Evolutionary conservation across 1,140 invertebrate genomes (phyloP).

Genomic region (Drosophila sturtevanti): DNA sequence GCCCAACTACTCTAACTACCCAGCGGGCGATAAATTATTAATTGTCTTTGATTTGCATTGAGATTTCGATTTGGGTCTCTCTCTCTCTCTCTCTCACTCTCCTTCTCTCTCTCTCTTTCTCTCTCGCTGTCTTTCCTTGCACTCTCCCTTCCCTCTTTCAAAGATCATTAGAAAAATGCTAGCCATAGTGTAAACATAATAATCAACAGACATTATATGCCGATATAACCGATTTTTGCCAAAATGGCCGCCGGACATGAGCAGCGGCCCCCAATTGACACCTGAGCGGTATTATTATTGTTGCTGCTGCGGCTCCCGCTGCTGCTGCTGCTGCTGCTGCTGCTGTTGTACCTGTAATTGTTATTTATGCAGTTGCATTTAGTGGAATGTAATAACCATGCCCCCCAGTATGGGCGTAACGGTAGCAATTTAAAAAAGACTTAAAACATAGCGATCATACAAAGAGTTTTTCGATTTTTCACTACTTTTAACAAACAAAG

Average conservation of each 20-base stretch:
- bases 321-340: conserved; percentile 18
- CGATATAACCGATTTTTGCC: conserved; percentile 51
- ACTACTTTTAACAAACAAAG: conserved; percentile 31
- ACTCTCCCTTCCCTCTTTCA: no score
- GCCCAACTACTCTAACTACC: conserved; percentile 30
- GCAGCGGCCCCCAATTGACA: conserved; percentile 73
- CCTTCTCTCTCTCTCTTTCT: neutral
- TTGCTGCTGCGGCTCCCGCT: conserved; percentile 14
- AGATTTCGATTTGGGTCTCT: conserved; percentile 55
- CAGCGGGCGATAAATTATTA: conserved; percentile 79
- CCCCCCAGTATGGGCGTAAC: conserved; percentile 66
- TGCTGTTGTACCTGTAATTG: conserved; percentile 61
- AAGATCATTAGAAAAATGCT: conserved; percentile 33
- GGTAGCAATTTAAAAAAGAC: conserved; percentile 68
- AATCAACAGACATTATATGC: conserved; percentile 70
- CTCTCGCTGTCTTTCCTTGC: neutral
- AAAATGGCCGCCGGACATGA: conserved; percentile 72
- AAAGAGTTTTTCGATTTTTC: conserved; percentile 53
- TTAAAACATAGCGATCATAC: conserved; percentile 56
- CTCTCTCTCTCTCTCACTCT: neutral
- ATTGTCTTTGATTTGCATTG: conserved; percentile 80
- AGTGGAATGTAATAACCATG: conserved; percentile 69
- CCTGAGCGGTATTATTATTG: conserved; percentile 65
- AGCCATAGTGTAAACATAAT: conserved; percentile 72
- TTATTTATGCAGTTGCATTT: conserved; percentile 81